Evolutionary conservation across 2,113 vertebrate species (phyloP).

Genomic region (Rhineura floridana): DNA sequence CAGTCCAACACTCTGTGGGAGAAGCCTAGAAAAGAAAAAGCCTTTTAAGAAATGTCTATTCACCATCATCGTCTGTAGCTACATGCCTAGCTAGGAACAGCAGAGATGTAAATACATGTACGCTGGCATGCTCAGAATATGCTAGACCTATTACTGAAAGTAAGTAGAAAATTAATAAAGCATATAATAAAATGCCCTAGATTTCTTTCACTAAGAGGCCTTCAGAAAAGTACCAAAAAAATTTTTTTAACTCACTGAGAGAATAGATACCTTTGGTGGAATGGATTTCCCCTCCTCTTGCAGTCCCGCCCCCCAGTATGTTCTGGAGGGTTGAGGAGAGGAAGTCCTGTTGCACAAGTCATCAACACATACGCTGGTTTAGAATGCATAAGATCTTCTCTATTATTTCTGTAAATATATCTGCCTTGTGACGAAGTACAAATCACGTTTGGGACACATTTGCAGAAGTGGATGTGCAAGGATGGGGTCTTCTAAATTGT

Average conservation of each 20-base stretch:
- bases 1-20: constrained; percentile 91
- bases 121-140: neutral
- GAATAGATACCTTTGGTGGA: neutral
- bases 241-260: neutral
- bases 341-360: neutral
- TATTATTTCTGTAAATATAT: neutral
- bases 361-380: neutral
- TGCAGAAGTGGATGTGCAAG: neutral
- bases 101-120: constrained; percentile 10
- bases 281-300: neutral
- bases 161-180: neutral
- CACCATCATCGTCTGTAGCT: neutral
- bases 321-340: too few relatives aligned
- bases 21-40: constrained; percentile 82
- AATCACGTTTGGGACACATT: neutral
- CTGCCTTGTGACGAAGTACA: neutral
- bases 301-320: neutral
- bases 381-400: constrained; percentile 1
- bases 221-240: constrained; percentile 24
- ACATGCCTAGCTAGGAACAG: neutral
- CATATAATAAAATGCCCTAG: neutral
- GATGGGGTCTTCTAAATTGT: neutral
- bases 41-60: constrained; percentile 63
- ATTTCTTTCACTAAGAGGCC: neutral
- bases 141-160: neutral